A percentile compares a stretch with the other conserved stretches of the same genome.
Evolutionary conservation across 2,888 invertebrate species (phyloP).

Genomic region (Marronus borbonicus): DNA sequence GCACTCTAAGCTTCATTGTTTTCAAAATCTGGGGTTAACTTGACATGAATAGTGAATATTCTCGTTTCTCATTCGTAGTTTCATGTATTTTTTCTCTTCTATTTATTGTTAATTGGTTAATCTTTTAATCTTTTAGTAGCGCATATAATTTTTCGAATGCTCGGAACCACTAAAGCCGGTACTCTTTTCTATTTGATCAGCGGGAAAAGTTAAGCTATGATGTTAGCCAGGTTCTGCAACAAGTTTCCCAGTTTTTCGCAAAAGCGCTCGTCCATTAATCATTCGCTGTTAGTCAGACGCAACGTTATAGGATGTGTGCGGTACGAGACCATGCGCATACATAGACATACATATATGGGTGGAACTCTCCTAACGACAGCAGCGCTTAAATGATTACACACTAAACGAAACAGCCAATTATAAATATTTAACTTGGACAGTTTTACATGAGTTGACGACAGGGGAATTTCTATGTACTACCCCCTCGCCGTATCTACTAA

Average conservation of each 20-base stretch:
- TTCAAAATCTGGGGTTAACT: too few relatives aligned
- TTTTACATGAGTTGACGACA: slow-evolving; percentile 18
- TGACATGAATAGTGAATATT: too few relatives aligned
- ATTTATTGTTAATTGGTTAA: too few relatives aligned
- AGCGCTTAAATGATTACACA: slow-evolving; percentile 35
- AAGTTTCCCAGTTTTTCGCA: slow-evolving; percentile 20
- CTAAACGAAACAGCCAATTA: slow-evolving; percentile 26
- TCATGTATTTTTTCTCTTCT: too few relatives aligned
- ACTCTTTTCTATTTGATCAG: not conserved
- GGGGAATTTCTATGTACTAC: slow-evolving; percentile 27
- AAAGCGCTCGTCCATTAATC: slow-evolving; percentile 29
- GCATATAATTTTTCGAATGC: not conserved
- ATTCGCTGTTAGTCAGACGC: slow-evolving; percentile 8
- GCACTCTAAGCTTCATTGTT: too few relatives aligned
- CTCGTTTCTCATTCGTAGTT: too few relatives aligned
- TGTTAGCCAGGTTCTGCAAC: not conserved
- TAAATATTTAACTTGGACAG: slow-evolving; percentile 34
- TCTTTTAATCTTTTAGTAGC: not conserved
- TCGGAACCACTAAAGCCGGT: not conserved
- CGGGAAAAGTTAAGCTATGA: not conserved
- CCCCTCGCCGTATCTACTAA: slow-evolving; percentile 5
- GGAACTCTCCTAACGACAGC: slow-evolving; percentile 25
- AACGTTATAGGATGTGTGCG: not conserved
- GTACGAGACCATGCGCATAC: not conserved
- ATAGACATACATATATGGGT: not conserved